Evolutionary conservation across 2,113 vertebrate genomes (phyloP).

Genomic region (Entomyzon cyanotis): DNA sequence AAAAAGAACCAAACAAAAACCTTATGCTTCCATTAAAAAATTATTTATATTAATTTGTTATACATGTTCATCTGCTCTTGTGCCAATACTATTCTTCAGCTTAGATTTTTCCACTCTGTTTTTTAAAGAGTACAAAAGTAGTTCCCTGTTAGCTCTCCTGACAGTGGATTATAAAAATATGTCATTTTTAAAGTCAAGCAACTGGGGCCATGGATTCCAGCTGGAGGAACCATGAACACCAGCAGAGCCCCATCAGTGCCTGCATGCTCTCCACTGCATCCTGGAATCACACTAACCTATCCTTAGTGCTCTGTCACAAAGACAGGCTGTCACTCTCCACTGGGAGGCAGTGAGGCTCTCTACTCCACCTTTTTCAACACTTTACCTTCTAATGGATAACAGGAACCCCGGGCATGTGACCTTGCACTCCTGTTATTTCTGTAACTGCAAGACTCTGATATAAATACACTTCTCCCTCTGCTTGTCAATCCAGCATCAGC

Average conservation of each 20-base stretch:
- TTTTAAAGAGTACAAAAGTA: background rate
- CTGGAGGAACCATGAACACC: background rate
- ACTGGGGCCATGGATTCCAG: background rate
- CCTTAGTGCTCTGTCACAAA: background rate
- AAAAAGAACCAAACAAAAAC: background rate
- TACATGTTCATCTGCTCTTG: background rate
- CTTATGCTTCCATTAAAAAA: background rate
- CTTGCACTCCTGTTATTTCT: background rate
- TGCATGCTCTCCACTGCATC: background rate
- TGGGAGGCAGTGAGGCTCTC: conserved; percentile 1
- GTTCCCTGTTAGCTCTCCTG: background rate
- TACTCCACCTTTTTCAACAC: background rate
- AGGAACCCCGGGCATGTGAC: background rate
- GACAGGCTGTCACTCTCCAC: background rate
- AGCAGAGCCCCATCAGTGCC: background rate
- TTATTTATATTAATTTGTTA: background rate
- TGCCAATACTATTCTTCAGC: background rate
- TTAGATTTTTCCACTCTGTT: background rate
- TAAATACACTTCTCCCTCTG: background rate
- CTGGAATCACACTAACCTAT: background rate
- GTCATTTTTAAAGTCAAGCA: background rate
- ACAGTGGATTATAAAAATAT: background rate
- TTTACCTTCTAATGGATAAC: background rate
- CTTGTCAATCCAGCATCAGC: background rate
- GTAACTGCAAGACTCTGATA: background rate